Conservation (phyloP, 2,113 vertebrate species). For the Delphinus delphis region DNA sequence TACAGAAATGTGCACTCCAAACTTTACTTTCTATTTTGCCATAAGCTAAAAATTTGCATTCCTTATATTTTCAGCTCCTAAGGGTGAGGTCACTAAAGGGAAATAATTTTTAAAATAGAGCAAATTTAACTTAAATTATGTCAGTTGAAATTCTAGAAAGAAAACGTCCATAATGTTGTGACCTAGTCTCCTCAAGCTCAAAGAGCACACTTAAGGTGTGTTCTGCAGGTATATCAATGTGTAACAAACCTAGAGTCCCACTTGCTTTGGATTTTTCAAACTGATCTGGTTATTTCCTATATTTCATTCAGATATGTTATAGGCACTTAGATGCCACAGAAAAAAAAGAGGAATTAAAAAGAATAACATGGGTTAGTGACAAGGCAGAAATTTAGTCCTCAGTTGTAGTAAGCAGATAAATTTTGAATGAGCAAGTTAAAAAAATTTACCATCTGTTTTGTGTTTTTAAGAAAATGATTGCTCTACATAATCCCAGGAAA, state of each 20-base stretch:
- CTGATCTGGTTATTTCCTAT: not conserved
- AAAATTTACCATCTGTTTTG: not conserved
- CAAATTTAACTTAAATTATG: not conserved
- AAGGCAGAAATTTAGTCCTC: not conserved
- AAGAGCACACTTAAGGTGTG: not conserved
- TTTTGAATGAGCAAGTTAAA: not conserved
- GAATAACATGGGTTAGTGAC: not conserved
- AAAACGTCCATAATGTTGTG: not conserved
- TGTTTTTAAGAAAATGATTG: not conserved
- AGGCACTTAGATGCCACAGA: not conserved
- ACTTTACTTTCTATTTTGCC: not conserved
- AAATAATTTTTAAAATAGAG: not conserved
- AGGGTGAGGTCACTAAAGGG: not conserved
- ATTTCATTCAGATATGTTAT: not conserved
- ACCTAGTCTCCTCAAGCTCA: not conserved
- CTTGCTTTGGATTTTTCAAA: not conserved
- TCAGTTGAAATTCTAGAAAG: not conserved
- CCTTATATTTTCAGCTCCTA: not conserved
- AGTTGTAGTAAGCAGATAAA: not conserved
- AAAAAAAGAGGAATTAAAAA: not conserved
- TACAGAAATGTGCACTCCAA: not conserved
- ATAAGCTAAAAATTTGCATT: not conserved
- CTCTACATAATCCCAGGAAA: not conserved
- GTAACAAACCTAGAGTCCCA: not conserved
- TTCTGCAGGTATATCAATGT: not conserved